These are phyloP conservation scores for Centropus bengalensis DNA, from an alignment of 2,113 vertebrate species.

Conservation along the genomic window DNA sequence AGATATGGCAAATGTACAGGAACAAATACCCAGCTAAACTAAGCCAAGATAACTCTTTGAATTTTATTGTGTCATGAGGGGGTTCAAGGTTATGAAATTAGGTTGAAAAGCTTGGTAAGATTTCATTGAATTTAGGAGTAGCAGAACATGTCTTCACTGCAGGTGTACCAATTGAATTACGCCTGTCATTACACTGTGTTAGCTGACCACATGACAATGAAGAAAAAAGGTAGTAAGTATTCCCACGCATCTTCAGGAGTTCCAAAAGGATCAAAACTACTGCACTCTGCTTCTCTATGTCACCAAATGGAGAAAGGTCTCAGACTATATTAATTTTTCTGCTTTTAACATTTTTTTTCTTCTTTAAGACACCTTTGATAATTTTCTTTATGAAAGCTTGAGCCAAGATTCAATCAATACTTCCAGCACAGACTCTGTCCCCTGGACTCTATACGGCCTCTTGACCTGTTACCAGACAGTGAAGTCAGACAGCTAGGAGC, in stretches of 20 bases:
- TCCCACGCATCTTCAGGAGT: rapidly evolving
- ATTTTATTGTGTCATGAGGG: background rate
- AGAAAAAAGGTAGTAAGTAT: background rate
- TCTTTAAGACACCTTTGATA: background rate
- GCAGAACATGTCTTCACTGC: background rate
- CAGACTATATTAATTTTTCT: background rate
- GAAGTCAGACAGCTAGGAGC: background rate
- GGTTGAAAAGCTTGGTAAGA: background rate
- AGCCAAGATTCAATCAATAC: background rate
- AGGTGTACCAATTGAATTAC: background rate
- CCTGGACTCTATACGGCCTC: background rate
- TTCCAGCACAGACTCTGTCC: background rate
- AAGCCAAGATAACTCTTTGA: background rate
- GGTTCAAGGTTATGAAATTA: background rate
- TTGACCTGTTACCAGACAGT: background rate
- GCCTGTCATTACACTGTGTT: background rate
- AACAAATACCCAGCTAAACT: background rate
- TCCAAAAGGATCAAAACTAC: background rate
- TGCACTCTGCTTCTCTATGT: background rate
- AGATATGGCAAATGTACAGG: background rate
- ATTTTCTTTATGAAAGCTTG: background rate
- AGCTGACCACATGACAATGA: background rate
- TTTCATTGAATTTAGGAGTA: background rate
- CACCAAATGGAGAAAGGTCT: background rate
- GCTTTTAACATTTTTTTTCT: background rate